phyloP scores from a whole-genome alignment of 2,797 vertebrate species.

The Bryconaethiops microstoma region DNA sequence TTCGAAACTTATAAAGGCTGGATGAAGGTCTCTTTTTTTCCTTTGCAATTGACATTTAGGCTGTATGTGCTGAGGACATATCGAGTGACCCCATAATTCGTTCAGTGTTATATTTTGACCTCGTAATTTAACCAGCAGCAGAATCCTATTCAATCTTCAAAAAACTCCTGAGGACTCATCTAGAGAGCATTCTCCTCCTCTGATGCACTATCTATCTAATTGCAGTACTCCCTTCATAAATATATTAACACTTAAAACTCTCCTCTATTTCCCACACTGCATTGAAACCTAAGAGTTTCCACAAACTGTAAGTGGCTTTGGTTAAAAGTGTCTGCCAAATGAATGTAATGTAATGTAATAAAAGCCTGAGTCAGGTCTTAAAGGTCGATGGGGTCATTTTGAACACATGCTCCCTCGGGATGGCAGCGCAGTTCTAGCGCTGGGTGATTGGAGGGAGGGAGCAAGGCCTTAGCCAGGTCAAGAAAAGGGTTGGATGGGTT shows the following conservation, averaged over 20 bases:
- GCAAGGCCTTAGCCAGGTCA: constrained; percentile 20
- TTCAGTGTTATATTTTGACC: constrained; percentile 19
- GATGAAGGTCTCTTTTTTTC: constrained; percentile 29
- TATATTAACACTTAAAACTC: no score
- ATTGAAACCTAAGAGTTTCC: no score
- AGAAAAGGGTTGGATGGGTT: constrained; percentile 41
- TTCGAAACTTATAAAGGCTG: constrained; percentile 13
- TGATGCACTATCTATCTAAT: no score
- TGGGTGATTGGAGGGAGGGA: constrained; percentile 20
- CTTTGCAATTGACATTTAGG: constrained; percentile 17
- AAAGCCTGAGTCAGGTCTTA: constrained; percentile 41
- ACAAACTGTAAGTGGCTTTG: no score
- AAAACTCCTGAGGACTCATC: no score
- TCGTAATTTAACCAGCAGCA: no score
- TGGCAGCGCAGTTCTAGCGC: constrained; percentile 16
- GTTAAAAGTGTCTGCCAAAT: no score
- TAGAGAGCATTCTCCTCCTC: no score
- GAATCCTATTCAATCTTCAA: no score
- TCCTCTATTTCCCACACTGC: no score
- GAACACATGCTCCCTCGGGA: constrained; percentile 34
- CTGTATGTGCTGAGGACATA: constrained; percentile 42
- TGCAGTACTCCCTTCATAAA: no score
- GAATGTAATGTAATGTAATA: constrained; percentile 4
- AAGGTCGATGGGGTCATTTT: constrained; percentile 36
- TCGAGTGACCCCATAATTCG: constrained; percentile 47